Conservation (phyloP, 2,888 invertebrate species). For the Apotomis capreana region DNA sequence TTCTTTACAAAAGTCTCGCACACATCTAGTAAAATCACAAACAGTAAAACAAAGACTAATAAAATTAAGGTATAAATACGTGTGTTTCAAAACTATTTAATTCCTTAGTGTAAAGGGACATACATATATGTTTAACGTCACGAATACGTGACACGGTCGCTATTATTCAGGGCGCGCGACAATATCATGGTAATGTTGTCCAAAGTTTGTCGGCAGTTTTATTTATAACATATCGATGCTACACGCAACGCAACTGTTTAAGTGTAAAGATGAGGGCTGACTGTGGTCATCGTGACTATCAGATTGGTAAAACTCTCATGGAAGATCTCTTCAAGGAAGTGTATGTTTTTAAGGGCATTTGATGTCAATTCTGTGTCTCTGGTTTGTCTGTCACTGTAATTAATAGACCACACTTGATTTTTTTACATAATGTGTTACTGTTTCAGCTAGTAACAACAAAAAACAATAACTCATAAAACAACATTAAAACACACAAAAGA, state of each 20-base stretch:
- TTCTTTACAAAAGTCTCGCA: no score
- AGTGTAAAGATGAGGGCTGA: conserved; percentile 46
- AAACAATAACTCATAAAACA: no score
- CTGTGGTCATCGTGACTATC: background rate
- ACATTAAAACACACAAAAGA: no score
- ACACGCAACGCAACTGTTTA: conserved; percentile 60
- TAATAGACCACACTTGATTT: no score
- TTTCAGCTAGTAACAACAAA: no score
- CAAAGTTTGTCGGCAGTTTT: conserved; percentile 49
- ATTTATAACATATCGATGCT: conserved; percentile 59
- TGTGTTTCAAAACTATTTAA: conserved; percentile 18
- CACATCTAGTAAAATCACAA: background rate
- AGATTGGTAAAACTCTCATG: no score
- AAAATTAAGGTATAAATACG: background rate
- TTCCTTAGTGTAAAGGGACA: conserved; percentile 22
- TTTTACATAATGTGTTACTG: no score
- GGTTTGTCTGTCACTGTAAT: no score
- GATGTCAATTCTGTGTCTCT: no score
- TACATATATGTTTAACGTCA: conserved; percentile 41
- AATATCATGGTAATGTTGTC: conserved; percentile 57
- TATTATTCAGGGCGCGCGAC: conserved; percentile 57
- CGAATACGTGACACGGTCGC: conserved; percentile 48
- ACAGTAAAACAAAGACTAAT: background rate
- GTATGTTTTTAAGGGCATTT: no score
- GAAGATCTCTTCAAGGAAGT: no score